A percentile compares a stretch with the other conserved stretches of the same genome.
Evolutionary conservation across 2,797 vertebrate species (phyloP).

Genomic region (Thunnus albacares): DNA sequence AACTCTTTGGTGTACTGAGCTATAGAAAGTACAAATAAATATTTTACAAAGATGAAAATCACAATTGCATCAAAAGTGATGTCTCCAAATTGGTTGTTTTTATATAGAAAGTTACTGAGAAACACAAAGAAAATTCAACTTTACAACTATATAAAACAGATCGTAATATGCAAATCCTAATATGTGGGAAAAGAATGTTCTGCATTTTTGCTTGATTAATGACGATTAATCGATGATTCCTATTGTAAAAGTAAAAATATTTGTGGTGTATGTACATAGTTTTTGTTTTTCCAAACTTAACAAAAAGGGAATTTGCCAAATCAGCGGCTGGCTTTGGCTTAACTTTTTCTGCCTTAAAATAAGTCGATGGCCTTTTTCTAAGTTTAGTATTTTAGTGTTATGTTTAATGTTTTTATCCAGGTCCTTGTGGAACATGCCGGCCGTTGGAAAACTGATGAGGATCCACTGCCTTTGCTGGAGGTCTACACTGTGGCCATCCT

Average conservation of each 20-base stretch:
- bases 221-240: neutral
- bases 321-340: neutral
- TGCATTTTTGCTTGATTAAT: neutral
- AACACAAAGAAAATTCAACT: neutral
- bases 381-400: neutral
- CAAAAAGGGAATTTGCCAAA: neutral
- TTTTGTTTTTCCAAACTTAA: neutral
- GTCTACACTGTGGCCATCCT: slow-evolving; percentile 97
- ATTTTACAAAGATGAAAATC: neutral
- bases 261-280: neutral
- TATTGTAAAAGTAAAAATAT: neutral
- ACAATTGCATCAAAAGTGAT: neutral
- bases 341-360: neutral
- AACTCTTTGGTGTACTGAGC: neutral
- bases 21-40: neutral
- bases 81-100: neutral
- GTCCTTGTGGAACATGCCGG: slow-evolving; percentile 97
- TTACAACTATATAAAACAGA: too few species aligned
- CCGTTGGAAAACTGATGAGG: slow-evolving; percentile 96
- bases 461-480: slow-evolving; percentile 95
- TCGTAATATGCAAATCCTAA: neutral
- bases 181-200: neutral
- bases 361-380: neutral
- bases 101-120: neutral
- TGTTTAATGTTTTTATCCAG: slow-evolving; percentile 67